These are phyloP conservation scores for Apaloderma vittatum DNA, from an alignment of 2,113 vertebrate genomes.

Conservation along the genomic window DNA sequence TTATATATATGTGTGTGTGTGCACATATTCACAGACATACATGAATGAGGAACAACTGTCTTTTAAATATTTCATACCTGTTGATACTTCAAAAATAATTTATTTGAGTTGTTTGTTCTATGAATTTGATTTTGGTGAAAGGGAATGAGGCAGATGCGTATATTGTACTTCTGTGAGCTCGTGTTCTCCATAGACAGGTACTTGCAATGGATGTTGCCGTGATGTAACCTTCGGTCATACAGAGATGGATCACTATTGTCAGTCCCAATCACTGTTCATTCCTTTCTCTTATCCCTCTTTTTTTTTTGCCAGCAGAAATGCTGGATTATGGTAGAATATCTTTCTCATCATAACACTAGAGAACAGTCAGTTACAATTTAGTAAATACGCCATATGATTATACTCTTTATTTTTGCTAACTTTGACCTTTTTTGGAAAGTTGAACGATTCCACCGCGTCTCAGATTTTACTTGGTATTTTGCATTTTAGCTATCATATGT, in stretches of 20 bases:
- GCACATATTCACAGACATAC: accelerated
- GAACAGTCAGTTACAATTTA: neutral
- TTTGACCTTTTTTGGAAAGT: neutral
- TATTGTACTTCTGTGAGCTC: accelerated
- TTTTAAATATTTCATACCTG: neutral
- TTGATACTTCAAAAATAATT: neutral
- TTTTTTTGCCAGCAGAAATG: neutral
- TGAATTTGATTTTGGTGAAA: neutral
- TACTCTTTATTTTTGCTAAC: neutral
- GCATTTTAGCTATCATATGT: neutral
- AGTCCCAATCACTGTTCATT: neutral
- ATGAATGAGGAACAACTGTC: neutral
- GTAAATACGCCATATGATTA: neutral
- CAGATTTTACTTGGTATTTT: neutral
- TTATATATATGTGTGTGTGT: accelerated
- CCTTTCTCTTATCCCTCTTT: neutral
- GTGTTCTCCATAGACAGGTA: neutral
- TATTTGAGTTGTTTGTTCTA: neutral
- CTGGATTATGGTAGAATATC: neutral
- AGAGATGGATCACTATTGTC: neutral
- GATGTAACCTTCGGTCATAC: neutral
- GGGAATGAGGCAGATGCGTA: neutral
- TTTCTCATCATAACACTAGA: neutral
- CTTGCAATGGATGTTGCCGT: neutral
- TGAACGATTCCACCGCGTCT: neutral